Conservation (phyloP, 2,113 vertebrate genomes). For the Motacilla tschutschensis region DNA sequence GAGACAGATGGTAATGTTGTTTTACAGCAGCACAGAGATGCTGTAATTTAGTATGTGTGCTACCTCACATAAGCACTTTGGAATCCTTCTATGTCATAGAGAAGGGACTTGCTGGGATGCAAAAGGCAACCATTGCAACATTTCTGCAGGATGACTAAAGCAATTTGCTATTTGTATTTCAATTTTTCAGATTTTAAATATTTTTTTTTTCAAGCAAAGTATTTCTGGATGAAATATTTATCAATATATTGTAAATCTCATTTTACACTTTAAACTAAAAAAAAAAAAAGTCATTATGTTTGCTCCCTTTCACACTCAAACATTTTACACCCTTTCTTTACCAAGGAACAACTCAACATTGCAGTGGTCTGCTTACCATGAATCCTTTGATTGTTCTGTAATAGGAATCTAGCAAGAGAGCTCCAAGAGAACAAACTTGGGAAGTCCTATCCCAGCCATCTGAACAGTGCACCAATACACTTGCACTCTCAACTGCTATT, state of each 20-base stretch:
- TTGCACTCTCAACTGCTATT: constrained; percentile 86
- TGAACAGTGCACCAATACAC: constrained; percentile 95
- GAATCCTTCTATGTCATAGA: neutral
- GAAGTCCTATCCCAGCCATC: constrained; percentile 97
- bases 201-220: neutral
- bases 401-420: constrained; percentile 90
- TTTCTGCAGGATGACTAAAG: neutral
- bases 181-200: neutral
- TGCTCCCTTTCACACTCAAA: neutral
- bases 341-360: neutral
- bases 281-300: neutral
- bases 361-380: constrained; percentile 79
- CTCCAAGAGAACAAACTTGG: constrained; percentile 92
- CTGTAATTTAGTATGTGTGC: neutral
- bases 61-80: neutral
- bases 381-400: constrained; percentile 96
- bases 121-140: neutral
- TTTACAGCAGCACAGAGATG: neutral
- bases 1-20: neutral
- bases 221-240: neutral
- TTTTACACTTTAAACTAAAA: neutral
- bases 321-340: neutral
- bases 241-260: neutral
- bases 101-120: neutral
- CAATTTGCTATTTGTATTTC: neutral